These are phyloP conservation scores for Aleiodes sp. DNA, from an alignment of 1,140 invertebrate genomes.

Conservation along the genomic window DNA sequence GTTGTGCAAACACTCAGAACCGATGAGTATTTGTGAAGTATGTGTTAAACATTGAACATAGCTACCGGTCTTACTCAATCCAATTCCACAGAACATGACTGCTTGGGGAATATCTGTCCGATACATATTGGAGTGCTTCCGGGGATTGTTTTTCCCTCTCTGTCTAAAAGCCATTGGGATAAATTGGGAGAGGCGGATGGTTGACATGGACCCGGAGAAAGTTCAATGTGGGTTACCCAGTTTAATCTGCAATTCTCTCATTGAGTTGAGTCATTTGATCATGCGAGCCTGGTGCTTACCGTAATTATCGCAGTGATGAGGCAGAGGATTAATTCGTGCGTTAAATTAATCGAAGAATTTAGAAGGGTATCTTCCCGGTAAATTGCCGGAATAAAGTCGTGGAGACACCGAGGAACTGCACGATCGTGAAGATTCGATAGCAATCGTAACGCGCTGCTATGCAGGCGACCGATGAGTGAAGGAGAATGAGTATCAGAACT, in stretches of 20 bases:
- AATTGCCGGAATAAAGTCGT: slow-evolving; percentile 43
- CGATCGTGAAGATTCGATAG: slow-evolving; percentile 50
- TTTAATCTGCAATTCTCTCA: slow-evolving; percentile 1
- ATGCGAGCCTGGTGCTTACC: too few relatives aligned
- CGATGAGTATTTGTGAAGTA: slow-evolving; percentile 10
- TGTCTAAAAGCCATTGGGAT: too few relatives aligned
- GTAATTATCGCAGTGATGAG: too few relatives aligned
- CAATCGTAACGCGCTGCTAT: slow-evolving; percentile 44
- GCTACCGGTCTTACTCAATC: slow-evolving; percentile 26
- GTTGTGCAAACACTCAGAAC: slow-evolving; percentile 50
- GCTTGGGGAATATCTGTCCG: too few relatives aligned
- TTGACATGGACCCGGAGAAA: slow-evolving; percentile 17
- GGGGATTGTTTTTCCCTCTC: too few relatives aligned
- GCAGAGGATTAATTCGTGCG: neutral
- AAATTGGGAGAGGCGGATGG: too few relatives aligned
- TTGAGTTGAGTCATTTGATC: too few relatives aligned
- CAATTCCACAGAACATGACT: too few relatives aligned
- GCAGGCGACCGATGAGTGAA: slow-evolving; percentile 40
- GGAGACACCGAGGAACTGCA: slow-evolving; percentile 56
- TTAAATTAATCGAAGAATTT: neutral
- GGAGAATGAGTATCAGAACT: neutral
- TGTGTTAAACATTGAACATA: slow-evolving; percentile 10
- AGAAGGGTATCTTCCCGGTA: slow-evolving; percentile 29
- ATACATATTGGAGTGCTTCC: too few relatives aligned
- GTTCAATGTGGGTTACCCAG: slow-evolving; percentile 18